These are phyloP conservation scores for Onychomys torridus DNA, from an alignment of 2,797 vertebrate species.

Conservation along the genomic window DNA sequence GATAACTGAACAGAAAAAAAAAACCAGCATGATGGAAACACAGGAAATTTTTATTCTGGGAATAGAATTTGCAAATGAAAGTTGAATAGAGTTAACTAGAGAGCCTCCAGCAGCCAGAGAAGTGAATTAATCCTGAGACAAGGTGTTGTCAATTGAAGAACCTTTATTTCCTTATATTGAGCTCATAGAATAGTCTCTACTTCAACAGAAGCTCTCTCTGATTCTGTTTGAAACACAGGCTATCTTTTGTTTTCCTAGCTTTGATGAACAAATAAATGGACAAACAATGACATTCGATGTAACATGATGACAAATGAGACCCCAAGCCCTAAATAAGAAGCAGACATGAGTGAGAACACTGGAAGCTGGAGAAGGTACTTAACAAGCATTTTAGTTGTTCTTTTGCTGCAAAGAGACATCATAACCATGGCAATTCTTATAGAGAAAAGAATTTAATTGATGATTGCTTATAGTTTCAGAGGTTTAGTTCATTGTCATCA, in stretches of 20 bases:
- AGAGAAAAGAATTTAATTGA: not conserved
- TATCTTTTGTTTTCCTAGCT: not conserved
- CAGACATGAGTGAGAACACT: not conserved
- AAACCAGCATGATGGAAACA: constrained; percentile 3
- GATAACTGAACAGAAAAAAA: not conserved
- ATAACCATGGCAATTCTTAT: not conserved
- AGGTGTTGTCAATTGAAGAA: not conserved
- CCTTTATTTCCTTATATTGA: constrained; percentile 1
- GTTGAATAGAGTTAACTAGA: not conserved
- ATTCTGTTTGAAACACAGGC: not conserved
- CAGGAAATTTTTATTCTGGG: constrained; percentile 23
- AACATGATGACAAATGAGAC: not conserved
- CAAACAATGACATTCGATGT: not conserved
- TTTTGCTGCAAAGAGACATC: not conserved
- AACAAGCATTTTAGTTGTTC: not conserved
- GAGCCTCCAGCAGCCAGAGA: not conserved
- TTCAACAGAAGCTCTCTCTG: not conserved
- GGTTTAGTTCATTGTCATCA: not conserved
- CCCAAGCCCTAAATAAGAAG: not conserved
- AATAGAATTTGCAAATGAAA: constrained; percentile 38
- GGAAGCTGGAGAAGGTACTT: not conserved
- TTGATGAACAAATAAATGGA: not conserved
- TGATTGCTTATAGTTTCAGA: not conserved
- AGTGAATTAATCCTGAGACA: not conserved
- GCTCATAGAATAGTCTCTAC: not conserved